phyloP scores from a whole-genome alignment of 2,888 invertebrate species.

The Standfussiana lucernea region DNA sequence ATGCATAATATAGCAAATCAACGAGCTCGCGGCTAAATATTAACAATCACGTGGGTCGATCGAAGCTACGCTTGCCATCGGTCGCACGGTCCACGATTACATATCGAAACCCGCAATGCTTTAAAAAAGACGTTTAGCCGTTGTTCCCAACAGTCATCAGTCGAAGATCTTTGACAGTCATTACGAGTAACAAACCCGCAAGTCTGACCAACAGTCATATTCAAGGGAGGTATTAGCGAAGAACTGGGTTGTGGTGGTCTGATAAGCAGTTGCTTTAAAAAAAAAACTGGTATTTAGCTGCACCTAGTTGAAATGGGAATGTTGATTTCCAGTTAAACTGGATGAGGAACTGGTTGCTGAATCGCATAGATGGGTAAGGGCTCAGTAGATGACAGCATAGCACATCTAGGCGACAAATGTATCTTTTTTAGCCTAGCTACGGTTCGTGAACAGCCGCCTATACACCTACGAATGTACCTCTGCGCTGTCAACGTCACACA shows the following conservation, averaged over 20 bases:
- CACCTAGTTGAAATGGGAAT: neutral
- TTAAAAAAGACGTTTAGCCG: neutral
- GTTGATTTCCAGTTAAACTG: neutral
- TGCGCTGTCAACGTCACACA: neutral
- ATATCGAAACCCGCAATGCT: neutral
- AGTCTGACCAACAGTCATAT: neutral
- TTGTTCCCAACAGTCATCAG: neutral
- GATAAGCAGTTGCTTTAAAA: neutral
- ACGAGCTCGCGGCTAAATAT: neutral
- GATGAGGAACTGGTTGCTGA: neutral
- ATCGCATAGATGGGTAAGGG: neutral
- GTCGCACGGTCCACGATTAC: too few species aligned
- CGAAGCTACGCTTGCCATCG: neutral
- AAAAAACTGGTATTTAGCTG: neutral
- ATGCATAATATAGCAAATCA: neutral
- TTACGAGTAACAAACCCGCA: neutral
- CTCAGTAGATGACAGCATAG: neutral
- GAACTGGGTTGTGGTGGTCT: neutral
- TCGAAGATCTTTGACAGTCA: neutral
- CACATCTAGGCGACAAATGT: neutral
- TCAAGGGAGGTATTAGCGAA: neutral
- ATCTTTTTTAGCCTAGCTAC: neutral
- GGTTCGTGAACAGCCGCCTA: neutral
- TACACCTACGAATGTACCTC: neutral
- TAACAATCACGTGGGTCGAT: neutral